Evolutionary conservation across 2,888 invertebrate species (phyloP).

Genomic region (Leucophenga montana): DNA sequence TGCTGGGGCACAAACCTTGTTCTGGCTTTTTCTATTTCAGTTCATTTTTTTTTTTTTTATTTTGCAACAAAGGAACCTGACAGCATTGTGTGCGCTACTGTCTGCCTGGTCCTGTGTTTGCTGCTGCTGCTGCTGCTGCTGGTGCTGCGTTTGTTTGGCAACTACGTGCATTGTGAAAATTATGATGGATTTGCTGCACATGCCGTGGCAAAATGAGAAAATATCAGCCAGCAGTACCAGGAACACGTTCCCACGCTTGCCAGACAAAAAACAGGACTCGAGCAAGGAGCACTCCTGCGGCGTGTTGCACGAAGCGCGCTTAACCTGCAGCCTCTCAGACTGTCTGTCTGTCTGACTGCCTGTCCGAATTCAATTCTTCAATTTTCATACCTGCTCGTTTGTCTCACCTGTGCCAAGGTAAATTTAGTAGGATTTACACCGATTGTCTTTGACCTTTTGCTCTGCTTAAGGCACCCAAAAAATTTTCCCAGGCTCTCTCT

Average conservation of each 20-base stretch:
- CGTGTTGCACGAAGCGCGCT: constrained; percentile 29
- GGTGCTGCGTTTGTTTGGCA: constrained; percentile 11
- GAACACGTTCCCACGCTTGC: constrained; percentile 22
- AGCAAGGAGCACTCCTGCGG: constrained; percentile 8
- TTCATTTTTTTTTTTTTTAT: constrained; percentile 2
- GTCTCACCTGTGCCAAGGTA: constrained; percentile 5
- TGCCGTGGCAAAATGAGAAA: background rate
- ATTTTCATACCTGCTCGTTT: background rate
- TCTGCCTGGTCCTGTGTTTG: no score
- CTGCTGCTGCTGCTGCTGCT: background rate
- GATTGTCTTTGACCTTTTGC: constrained; percentile 20
- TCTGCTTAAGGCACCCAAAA: constrained; percentile 20
- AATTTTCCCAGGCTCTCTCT: constrained; percentile 17
- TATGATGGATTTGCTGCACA: constrained; percentile 33
- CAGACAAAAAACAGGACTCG: constrained; percentile 13
- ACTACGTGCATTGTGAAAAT: constrained; percentile 30
- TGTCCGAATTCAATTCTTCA: background rate
- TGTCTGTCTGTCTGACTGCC: no score
- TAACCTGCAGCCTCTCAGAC: constrained; percentile 22
- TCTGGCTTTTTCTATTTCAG: background rate
- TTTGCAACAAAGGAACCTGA: background rate
- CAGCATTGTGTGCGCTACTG: background rate
- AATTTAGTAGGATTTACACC: constrained; percentile 4
- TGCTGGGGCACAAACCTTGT: background rate
- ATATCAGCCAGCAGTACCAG: no score